Evolutionary conservation across 2,797 vertebrate species (phyloP).

Genomic region (Dendrocincla tyrannina): DNA sequence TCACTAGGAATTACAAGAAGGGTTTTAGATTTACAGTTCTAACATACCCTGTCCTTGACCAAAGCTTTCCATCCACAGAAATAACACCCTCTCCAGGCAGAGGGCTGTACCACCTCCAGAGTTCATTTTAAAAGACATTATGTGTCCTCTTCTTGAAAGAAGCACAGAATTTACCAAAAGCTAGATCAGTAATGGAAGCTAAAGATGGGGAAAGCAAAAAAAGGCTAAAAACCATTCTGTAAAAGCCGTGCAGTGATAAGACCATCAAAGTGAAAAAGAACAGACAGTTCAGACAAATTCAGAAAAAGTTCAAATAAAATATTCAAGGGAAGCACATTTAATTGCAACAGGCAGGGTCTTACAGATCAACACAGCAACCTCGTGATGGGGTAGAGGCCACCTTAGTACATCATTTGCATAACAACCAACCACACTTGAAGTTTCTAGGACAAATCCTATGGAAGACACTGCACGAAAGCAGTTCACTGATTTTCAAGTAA

Average conservation of each 20-base stretch:
- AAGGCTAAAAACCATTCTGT: not conserved
- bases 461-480: not conserved
- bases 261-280: not conserved
- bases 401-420: not conserved
- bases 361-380: not conserved
- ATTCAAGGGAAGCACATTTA: not conserved
- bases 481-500: not conserved
- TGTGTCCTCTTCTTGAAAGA: not conserved
- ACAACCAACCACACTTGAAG: not conserved
- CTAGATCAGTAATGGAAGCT: not conserved
- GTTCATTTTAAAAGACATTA: not conserved
- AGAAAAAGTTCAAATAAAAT: not conserved
- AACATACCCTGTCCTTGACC: not conserved
- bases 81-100: not conserved
- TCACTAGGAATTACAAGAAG: not conserved
- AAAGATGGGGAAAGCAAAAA: not conserved
- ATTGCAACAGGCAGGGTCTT: not conserved
- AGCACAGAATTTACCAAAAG: not conserved
- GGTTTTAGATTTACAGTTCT: not conserved
- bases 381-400: not conserved
- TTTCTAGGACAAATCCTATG: constrained; percentile 24
- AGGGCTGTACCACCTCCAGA: not conserved
- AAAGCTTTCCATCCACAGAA: not conserved
- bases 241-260: not conserved
- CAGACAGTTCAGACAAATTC: not conserved